Evolutionary conservation across 2,888 invertebrate genomes (phyloP).

Genomic region (Heliconius ismenius): DNA sequence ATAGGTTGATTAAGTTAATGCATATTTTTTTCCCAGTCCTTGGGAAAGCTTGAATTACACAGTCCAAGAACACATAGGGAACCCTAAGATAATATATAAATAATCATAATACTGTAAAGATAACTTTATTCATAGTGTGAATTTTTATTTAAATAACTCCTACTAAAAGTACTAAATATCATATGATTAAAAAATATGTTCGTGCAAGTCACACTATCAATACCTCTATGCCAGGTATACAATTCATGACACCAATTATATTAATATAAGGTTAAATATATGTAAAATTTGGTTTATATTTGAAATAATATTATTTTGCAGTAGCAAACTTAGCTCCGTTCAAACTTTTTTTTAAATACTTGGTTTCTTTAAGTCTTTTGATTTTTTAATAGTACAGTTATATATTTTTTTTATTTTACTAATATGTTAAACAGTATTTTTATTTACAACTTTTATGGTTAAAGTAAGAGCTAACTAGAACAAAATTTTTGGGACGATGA

Average conservation of each 20-base stretch:
- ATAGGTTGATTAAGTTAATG: neutral
- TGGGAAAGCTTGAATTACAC: too few relatives aligned
- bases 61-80: too few relatives aligned
- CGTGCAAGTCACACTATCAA: neutral
- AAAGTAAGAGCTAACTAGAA: neutral
- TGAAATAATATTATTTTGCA: neutral
- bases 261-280: neutral
- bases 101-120: neutral
- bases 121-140: neutral
- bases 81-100: too few relatives aligned
- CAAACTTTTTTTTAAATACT: neutral
- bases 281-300: too few relatives aligned
- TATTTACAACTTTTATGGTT: neutral
- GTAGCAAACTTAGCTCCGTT: neutral
- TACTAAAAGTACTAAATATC: neutral
- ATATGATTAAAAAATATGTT: neutral
- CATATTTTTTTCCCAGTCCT: neutral
- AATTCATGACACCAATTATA: conserved; percentile 6
- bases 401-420: neutral
- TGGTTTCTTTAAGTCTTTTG: neutral
- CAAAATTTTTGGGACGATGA: too few relatives aligned
- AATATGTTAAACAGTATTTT: neutral
- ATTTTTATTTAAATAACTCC: neutral
- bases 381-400: neutral
- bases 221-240: neutral